Evolutionary conservation across 2,797 vertebrate genomes (phyloP).

Genomic region (Tamandua tetradactyla): DNA sequence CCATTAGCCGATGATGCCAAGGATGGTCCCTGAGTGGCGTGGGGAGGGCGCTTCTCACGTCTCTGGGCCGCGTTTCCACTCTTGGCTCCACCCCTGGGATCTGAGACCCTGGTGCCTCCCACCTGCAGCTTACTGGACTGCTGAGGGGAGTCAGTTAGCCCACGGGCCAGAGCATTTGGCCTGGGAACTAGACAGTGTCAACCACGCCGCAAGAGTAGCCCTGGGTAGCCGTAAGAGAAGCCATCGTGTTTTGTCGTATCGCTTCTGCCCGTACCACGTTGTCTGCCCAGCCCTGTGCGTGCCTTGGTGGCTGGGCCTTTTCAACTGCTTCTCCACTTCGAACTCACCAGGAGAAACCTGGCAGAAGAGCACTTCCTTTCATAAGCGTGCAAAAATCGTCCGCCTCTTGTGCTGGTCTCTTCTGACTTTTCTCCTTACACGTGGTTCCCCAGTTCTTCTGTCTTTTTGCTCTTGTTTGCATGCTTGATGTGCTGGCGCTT

Average conservation of each 20-base stretch:
- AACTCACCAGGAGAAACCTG: accelerated
- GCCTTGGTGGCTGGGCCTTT: accelerated
- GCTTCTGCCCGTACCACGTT: accelerated
- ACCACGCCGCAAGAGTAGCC: accelerated
- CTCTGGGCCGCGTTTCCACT: too few relatives aligned
- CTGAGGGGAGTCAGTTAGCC: accelerated
- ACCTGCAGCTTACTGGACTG: accelerated
- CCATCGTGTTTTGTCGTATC: accelerated
- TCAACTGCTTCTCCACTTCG: not conserved
- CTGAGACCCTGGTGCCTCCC: not conserved
- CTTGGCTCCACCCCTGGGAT: not conserved
- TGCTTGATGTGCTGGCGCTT: accelerated
- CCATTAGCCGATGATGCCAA: accelerated
- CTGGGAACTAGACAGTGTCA: accelerated
- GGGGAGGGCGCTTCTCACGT: too few relatives aligned
- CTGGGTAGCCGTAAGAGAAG: accelerated
- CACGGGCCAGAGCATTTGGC: accelerated
- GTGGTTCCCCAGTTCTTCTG: accelerated
- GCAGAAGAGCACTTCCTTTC: not conserved
- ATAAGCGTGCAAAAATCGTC: accelerated
- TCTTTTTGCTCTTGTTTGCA: accelerated
- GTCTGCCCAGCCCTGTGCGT: accelerated
- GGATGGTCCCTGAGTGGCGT: not conserved
- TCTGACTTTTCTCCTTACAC: accelerated
- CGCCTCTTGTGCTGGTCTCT: not conserved